Evolutionary conservation across 2,113 vertebrate species (phyloP).

Genomic region (Podilymbus podiceps): DNA sequence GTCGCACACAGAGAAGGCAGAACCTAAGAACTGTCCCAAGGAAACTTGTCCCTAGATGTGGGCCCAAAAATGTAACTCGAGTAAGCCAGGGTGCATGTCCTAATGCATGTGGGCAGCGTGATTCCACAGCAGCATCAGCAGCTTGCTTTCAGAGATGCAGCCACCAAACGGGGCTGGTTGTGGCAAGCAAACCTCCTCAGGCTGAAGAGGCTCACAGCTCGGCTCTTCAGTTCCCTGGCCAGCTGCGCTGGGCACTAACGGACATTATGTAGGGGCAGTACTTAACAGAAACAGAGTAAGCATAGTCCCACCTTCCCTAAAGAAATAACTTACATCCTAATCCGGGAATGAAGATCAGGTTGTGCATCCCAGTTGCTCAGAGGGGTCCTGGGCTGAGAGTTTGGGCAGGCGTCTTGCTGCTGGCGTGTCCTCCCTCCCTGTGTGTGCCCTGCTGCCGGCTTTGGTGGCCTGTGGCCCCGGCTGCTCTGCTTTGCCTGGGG

Average conservation of each 20-base stretch:
- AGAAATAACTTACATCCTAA: neutral
- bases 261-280: neutral
- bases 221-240: neutral
- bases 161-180: neutral
- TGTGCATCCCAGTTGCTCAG: neutral
- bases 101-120: neutral
- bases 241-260: neutral
- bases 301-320: neutral
- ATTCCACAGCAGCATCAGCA: neutral
- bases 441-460: neutral
- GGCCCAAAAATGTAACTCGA: rapidly evolving
- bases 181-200: neutral
- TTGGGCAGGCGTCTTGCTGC: neutral
- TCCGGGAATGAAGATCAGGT: neutral
- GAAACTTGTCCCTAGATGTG: neutral
- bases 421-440: neutral
- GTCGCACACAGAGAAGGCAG: neutral
- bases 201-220: neutral
- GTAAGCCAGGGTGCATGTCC: neutral
- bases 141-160: neutral
- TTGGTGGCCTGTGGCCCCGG: neutral
- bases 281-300: neutral
- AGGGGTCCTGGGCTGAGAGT: neutral
- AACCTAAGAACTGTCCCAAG: neutral
- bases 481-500: neutral